Conservation (phyloP, 2,888 invertebrate genomes). For the Netelia inedita region DNA sequence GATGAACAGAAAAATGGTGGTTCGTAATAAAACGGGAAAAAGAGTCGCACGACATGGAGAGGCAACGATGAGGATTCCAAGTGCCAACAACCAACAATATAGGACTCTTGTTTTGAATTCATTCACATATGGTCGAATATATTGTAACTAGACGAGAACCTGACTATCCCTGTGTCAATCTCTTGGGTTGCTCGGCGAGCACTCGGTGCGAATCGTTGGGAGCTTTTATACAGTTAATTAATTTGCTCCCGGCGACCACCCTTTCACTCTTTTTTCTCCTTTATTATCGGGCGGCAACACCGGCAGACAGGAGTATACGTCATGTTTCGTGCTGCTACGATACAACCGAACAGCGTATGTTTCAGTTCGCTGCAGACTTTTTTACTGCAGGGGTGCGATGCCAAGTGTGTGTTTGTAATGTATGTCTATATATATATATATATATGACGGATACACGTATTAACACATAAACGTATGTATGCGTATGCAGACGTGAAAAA, state of each 20-base stretch:
- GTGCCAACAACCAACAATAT: too few relatives aligned
- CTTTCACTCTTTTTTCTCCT: conserved; percentile 22
- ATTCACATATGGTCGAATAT: neutral
- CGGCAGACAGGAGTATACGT: conserved; percentile 63
- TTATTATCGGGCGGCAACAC: conserved; percentile 53
- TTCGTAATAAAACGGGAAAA: neutral
- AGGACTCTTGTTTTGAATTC: too few relatives aligned
- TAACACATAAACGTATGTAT: neutral
- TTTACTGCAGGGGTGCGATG: conserved; percentile 12
- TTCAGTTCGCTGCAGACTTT: conserved; percentile 50
- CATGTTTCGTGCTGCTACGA: conserved; percentile 63
- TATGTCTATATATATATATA: conserved; percentile 15
- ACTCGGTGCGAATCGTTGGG: conserved; percentile 35
- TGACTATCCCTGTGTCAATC: conserved; percentile 42
- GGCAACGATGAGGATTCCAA: neutral
- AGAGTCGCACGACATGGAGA: neutral
- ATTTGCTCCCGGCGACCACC: conserved; percentile 49
- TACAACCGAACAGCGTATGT: conserved; percentile 38
- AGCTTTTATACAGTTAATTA: conserved; percentile 64
- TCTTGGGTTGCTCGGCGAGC: conserved; percentile 7
- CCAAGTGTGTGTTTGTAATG: conserved; percentile 8
- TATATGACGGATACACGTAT: conserved; percentile 9
- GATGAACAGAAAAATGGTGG: neutral
- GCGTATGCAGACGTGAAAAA: neutral
- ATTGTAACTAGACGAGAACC: neutral